Percentiles rank a stretch among this genome's conserved stretches.
These are phyloP conservation scores for Thaumetopoea pityocampa DNA, from an alignment of 1,140 invertebrate genomes.

Conservation along the genomic window DNA sequence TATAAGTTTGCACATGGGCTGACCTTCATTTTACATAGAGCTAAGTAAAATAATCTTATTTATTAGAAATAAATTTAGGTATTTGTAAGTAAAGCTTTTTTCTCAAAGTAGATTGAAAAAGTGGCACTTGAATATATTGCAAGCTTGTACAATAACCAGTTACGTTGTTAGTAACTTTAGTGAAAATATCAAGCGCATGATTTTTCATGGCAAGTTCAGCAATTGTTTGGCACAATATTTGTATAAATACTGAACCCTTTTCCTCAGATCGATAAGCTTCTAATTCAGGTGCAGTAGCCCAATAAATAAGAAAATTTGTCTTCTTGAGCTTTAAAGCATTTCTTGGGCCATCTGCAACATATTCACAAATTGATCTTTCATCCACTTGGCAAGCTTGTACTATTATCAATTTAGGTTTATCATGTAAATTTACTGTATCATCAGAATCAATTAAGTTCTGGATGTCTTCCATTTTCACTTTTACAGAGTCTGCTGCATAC, in stretches of 20 bases:
- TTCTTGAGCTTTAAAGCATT: constrained; percentile 41
- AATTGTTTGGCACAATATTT: constrained; percentile 44
- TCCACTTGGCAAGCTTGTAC: constrained; percentile 65
- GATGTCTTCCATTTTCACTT: constrained; percentile 58
- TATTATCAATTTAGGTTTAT: constrained; percentile 57
- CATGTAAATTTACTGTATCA: constrained; percentile 35
- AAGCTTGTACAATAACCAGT: constrained; percentile 35
- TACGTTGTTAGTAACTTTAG: constrained; percentile 47
- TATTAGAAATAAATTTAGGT: constrained; percentile 4
- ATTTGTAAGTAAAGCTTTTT: constrained; percentile 50
- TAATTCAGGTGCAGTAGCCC: constrained; percentile 60
- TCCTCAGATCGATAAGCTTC: constrained; percentile 51
- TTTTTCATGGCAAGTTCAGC: constrained; percentile 31
- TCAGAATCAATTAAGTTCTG: constrained; percentile 55
- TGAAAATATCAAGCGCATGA: constrained; percentile 56
- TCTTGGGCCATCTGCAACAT: constrained; percentile 43
- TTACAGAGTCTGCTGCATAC: constrained; percentile 61
- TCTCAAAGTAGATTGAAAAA: constrained; percentile 47
- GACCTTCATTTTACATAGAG: too few relatives aligned
- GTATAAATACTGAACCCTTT: constrained; percentile 58
- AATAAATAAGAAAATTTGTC: constrained; percentile 57
- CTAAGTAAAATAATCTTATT: too few relatives aligned
- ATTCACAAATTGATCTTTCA: constrained; percentile 21
- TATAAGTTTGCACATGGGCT: too few relatives aligned
- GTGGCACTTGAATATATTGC: constrained; percentile 45